Percentiles rank a stretch among this genome's conserved stretches.
These are phyloP conservation scores for Pangasianodon gigas DNA, from an alignment of 2,113 vertebrate genomes.

Conservation along the genomic window DNA sequence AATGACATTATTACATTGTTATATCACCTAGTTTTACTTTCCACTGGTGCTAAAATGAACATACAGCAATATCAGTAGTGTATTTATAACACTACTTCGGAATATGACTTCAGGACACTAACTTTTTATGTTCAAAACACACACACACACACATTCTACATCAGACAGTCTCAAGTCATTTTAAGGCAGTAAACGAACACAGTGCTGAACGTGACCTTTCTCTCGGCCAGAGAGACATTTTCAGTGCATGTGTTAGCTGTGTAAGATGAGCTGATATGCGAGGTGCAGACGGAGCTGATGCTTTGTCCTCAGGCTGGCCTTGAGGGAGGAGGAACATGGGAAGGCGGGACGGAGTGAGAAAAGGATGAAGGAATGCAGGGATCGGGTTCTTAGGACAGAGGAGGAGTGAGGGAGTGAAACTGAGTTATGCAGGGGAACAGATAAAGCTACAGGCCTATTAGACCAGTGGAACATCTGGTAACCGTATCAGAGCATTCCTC, in stretches of 20 bases:
- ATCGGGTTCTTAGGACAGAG: slow-evolving; percentile 5
- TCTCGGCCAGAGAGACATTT: slow-evolving; percentile 43
- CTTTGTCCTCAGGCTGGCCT: slow-evolving; percentile 40
- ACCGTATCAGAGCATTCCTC: slow-evolving; percentile 22
- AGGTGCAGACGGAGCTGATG: slow-evolving; percentile 28
- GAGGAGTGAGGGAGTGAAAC: slow-evolving; percentile 16
- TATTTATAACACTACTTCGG: neutral
- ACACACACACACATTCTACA: neutral
- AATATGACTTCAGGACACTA: neutral
- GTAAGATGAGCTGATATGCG: slow-evolving; percentile 57
- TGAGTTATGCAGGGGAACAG: neutral
- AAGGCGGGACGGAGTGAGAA: slow-evolving; percentile 25
- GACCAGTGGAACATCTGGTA: slow-evolving; percentile 43
- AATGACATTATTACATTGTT: neutral
- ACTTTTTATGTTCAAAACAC: neutral
- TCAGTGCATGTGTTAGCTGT: slow-evolving; percentile 32
- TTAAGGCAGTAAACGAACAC: neutral
- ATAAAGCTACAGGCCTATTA: neutral
- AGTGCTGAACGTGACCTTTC: slow-evolving; percentile 51
- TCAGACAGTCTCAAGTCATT: neutral
- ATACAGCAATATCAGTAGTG: neutral
- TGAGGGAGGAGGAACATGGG: slow-evolving; percentile 11
- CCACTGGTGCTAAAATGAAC: neutral
- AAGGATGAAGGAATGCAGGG: neutral
- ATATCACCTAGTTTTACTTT: neutral